Evolutionary conservation across 2,797 vertebrate genomes (phyloP), one percentile per base, ranked within the genome.

Genomic region (Graptemys geographica): DNA sequence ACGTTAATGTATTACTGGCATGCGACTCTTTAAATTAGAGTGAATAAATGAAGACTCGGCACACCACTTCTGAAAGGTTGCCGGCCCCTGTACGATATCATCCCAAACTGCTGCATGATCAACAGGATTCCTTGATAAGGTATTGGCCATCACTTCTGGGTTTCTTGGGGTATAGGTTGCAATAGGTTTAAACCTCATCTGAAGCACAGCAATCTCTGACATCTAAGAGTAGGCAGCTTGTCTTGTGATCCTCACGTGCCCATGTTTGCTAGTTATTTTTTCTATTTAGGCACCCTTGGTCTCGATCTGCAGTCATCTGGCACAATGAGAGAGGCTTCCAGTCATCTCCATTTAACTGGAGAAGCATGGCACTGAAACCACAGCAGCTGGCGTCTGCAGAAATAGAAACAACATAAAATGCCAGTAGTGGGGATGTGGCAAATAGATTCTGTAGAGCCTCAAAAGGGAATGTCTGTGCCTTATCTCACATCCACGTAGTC

Each of bases 171-270:
- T 72, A 6, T 41, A n/a, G 19, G 33, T n/a, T 78, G 25, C 12
- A 78, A 31, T 28, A 78, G 21, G 37, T 62, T 72, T 41, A 21
- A 72, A 41, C 37, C 69, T 37, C 19, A 4, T 25, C 69, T 10
- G 23, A 72, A 72, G 15, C 9, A 74, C 23, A 3, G 3, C n/a
- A 49, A 25, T 83, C 1, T 1, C 10, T 56, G 69, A n/a, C 33
- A 49, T 12, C 1, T 11, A 6, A 16, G 51, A 19, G 15, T 6
- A 55, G 55, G 11, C 1, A 41, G 1, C 8, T 9, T 49, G 3
- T 12, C 6, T 25, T 59, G 51, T 84, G 1, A 9, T 41, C 62
- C 19, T 59, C 0, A 0, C 6, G 47, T 47, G 21, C 2, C 57
- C 8, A 21, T 23, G 28, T 27, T 82, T 4, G 0, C 7, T 72